phyloP scores from a whole-genome alignment of 23 tunicate species.

The Pegea sp. region DNA sequence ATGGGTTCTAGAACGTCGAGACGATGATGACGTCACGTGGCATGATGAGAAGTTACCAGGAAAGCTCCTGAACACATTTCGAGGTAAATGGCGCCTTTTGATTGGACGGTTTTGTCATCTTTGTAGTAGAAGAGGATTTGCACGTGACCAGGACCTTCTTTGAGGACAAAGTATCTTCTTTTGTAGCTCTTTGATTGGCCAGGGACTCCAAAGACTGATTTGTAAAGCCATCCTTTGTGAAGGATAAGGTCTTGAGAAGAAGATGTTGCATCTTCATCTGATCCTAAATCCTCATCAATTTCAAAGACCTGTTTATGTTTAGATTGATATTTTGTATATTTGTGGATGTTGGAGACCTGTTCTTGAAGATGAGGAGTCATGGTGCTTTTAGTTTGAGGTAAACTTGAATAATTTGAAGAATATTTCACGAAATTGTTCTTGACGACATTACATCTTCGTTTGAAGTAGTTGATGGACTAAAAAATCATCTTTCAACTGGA shows the following conservation, averaged over 20 bases:
- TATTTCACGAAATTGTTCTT: not conserved
- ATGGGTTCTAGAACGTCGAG: not conserved
- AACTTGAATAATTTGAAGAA: not conserved
- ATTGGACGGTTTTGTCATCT: constrained; percentile 61
- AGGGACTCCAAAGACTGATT: constrained; percentile 46
- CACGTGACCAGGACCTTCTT: constrained; percentile 60
- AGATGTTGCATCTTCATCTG: constrained; percentile 23
- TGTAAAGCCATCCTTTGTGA: constrained; percentile 55
- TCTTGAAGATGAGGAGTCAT: no score
- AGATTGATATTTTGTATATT: no score
- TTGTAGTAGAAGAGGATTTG: constrained; percentile 79
- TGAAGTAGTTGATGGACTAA: no score
- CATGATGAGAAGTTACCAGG: constrained; percentile 48
- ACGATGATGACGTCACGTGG: not conserved
- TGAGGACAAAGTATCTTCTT: constrained; percentile 56
- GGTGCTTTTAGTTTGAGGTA: no score
- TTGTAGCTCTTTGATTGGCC: constrained; percentile 58
- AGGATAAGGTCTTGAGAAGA: constrained; percentile 39
- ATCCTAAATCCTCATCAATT: constrained; percentile 37
- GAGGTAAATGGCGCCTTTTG: constrained; percentile 79
- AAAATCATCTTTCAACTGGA: no score
- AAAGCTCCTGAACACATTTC: constrained; percentile 74
- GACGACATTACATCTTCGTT: not conserved
- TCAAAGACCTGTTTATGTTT: constrained; percentile 59
- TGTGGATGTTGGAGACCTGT: no score